These are phyloP conservation scores for Capromys pilorides DNA, from an alignment of 2,797 vertebrate species.

Conservation along the genomic window DNA sequence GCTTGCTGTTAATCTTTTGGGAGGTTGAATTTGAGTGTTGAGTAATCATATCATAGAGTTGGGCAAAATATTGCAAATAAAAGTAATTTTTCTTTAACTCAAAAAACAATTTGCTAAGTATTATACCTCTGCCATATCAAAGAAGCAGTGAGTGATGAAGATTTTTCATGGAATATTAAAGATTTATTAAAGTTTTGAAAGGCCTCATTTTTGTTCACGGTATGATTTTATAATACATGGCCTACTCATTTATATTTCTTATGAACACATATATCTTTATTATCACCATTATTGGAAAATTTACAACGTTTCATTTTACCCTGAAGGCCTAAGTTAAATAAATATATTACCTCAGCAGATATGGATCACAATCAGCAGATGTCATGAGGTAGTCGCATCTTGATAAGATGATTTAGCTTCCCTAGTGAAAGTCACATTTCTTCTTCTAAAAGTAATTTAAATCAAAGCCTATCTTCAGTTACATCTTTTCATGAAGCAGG, in stretches of 20 bases:
- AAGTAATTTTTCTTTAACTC: not conserved
- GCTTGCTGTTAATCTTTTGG: not conserved
- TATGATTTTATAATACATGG: conserved; percentile 64
- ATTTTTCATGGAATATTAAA: conserved; percentile 61
- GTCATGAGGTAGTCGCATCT: not conserved
- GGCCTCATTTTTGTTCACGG: conserved; percentile 57
- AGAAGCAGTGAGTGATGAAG: conserved; percentile 29
- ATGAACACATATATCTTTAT: conserved; percentile 64
- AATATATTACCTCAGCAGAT: conserved; percentile 41
- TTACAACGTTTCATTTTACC: conserved; percentile 62
- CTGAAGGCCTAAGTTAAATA: conserved; percentile 58
- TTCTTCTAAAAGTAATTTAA: conserved; percentile 42
- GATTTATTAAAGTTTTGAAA: conserved; percentile 69
- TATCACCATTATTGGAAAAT: conserved; percentile 69
- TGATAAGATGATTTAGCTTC: conserved; percentile 50
- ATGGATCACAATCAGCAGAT: conserved; percentile 52
- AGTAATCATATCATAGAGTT: not conserved
- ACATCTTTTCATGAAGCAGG: conserved; percentile 1
- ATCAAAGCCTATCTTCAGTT: conserved; percentile 41
- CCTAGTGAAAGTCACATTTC: not conserved
- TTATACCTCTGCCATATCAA: not conserved
- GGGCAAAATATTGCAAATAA: conserved; percentile 27
- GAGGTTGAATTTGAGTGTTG: not conserved
- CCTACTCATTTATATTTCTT: conserved; percentile 58
- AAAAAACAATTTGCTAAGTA: conserved; percentile 16